phyloP scores from a whole-genome alignment of 2,797 vertebrate genomes.

The Zenarchopterus dispar region DNA sequence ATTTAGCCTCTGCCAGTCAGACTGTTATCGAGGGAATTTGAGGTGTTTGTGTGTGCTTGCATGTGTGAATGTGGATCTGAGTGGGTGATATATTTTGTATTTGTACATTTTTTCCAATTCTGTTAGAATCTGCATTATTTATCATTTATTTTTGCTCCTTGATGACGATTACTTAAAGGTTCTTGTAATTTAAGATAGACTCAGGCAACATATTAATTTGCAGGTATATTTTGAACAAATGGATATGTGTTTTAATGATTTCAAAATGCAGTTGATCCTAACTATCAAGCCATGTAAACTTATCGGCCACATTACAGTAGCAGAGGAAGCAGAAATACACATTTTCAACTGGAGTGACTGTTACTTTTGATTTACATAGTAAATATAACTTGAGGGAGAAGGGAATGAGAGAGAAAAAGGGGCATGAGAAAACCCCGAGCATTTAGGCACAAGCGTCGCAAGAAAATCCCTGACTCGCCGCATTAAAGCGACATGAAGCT shows the following conservation, averaged over 20 bases:
- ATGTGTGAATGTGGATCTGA: conserved; percentile 32
- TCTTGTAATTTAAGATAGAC: conserved; percentile 1
- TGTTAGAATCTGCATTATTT: conserved; percentile 10
- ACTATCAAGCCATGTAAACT: conserved; percentile 23
- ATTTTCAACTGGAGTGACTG: conserved; percentile 47
- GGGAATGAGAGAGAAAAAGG: conserved; percentile 49
- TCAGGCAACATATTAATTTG: not conserved
- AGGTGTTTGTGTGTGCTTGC: conserved; percentile 46
- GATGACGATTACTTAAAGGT: conserved; percentile 9
- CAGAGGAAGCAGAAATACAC: conserved; percentile 32
- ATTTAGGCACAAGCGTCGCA: conserved; percentile 73
- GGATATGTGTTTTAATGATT: conserved; percentile 14
- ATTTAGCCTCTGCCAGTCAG: conserved; percentile 80
- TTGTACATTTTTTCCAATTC: conserved; percentile 38
- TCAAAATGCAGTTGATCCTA: conserved; percentile 26
- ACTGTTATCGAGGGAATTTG: conserved; percentile 72
- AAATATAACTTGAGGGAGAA: conserved; percentile 59
- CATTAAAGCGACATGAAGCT: conserved; percentile 85
- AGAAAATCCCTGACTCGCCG: conserved; percentile 83
- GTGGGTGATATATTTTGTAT: conserved; percentile 32
- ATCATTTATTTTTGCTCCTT: not conserved
- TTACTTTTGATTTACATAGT: conserved; percentile 57
- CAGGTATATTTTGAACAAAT: not conserved
- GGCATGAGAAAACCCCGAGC: conserved; percentile 73
- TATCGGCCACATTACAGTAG: conserved; percentile 17